A percentile compares a stretch with the other conserved stretches of the same genome.
Conservation (phyloP, 2,113 vertebrate species). For the Phyllopteryx taeniolatus region DNA sequence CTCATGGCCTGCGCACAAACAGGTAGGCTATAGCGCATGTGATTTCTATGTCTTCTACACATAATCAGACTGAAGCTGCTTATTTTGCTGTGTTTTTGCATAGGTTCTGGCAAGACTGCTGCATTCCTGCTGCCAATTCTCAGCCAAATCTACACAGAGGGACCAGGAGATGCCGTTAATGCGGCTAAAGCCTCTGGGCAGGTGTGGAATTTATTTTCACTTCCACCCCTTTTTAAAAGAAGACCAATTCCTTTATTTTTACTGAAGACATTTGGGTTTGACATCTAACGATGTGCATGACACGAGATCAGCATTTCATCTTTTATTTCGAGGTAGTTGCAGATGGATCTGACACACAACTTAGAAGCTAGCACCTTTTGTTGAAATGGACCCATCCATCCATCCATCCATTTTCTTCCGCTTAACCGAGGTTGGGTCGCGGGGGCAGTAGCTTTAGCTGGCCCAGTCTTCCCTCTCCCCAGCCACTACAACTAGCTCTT, state of each 20-base stretch:
- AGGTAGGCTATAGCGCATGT: conserved; percentile 64
- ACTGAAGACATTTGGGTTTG: too few relatives aligned
- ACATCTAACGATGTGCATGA: neutral
- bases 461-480: too few relatives aligned
- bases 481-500: too few relatives aligned
- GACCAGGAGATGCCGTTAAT: conserved; percentile 89
- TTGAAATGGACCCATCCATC: too few relatives aligned
- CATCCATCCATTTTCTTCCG: too few relatives aligned
- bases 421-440: too few relatives aligned
- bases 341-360: neutral
- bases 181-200: conserved; percentile 80
- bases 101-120: conserved; percentile 92
- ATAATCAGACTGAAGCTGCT: neutral
- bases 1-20: conserved; percentile 98
- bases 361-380: neutral
- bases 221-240: too few relatives aligned
- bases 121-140: conserved; percentile 93
- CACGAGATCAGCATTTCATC: neutral
- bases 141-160: conserved; percentile 94
- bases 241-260: too few relatives aligned
- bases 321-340: neutral
- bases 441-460: too few relatives aligned
- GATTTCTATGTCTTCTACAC: neutral
- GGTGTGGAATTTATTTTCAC: conserved; percentile 33
- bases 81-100: conserved; percentile 6